Evolutionary conservation across 2,113 vertebrate genomes (phyloP).

Genomic region (Chelonoidis abingdonii): DNA sequence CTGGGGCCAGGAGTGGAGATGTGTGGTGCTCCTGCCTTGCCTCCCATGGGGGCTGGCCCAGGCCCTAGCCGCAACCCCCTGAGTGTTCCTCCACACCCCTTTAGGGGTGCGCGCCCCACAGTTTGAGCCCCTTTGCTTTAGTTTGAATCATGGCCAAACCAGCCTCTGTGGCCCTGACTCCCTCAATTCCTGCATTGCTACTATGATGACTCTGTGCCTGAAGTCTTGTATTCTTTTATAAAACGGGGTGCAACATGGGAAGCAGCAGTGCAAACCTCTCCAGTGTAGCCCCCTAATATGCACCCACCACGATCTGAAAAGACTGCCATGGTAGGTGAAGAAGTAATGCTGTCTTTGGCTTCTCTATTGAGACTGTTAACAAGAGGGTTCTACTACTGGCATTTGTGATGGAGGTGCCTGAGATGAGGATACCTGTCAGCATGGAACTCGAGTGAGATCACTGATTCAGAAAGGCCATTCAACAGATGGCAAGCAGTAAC

Average conservation of each 20-base stretch:
- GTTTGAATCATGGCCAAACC: fast-evolving
- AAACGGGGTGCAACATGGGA: neutral
- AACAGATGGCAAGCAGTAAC: conserved; percentile 4
- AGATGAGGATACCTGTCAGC: neutral
- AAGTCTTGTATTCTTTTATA: neutral
- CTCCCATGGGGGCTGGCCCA: too few relatives aligned
- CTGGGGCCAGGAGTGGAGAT: too few relatives aligned
- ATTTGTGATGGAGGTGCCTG: neutral
- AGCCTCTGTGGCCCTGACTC: neutral
- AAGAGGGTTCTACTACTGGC: neutral
- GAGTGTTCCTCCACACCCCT: too few relatives aligned
- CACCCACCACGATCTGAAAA: neutral
- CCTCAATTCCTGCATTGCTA: fast-evolving
- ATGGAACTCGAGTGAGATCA: neutral
- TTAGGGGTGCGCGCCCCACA: too few relatives aligned
- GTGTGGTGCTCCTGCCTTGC: too few relatives aligned
- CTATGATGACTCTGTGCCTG: neutral
- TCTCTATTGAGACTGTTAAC: neutral
- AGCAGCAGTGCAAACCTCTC: neutral
- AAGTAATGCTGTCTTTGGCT: neutral
- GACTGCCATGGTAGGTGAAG: too few relatives aligned
- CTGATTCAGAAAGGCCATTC: neutral
- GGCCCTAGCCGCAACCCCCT: too few relatives aligned
- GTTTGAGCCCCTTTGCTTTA: neutral
- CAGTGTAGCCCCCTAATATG: neutral